Percentiles rank a stretch among this genome's conserved stretches.
Conservation (phyloP, 2,113 vertebrate species). For the Sapayoa aenigma region DNA sequence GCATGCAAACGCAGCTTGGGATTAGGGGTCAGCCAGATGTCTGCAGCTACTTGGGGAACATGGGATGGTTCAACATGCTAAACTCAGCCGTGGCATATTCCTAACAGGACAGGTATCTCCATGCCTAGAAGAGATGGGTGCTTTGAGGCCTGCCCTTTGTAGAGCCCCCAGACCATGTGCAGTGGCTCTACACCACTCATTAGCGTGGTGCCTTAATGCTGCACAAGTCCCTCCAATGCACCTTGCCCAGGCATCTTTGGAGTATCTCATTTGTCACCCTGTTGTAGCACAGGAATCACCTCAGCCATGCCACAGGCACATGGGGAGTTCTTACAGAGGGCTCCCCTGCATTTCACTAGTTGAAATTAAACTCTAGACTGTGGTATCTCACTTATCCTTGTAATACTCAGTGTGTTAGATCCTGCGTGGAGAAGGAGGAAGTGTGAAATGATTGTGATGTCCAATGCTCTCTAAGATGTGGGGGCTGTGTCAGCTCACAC, state of each 20-base stretch:
- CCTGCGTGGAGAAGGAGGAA: background rate
- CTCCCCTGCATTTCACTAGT: background rate
- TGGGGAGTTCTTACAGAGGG: background rate
- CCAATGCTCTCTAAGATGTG: background rate
- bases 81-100: background rate
- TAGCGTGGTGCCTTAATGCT: background rate
- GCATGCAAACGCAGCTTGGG: background rate
- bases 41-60: background rate
- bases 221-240: background rate
- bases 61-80: background rate
- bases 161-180: background rate
- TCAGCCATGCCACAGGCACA: rapidly evolving
- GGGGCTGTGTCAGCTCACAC: rapidly evolving
- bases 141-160: background rate
- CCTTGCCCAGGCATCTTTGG: background rate
- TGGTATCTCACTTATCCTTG: background rate
- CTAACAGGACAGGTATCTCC: background rate
- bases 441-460: background rate
- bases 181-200: rapidly evolving
- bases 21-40: background rate
- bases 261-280: background rate
- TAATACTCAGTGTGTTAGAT: background rate
- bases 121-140: background rate
- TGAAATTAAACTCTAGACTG: background rate
- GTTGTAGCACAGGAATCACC: rapidly evolving